These are phyloP conservation scores for Bradypodion pumilum DNA, from an alignment of 2,797 vertebrate genomes.

Conservation along the genomic window DNA sequence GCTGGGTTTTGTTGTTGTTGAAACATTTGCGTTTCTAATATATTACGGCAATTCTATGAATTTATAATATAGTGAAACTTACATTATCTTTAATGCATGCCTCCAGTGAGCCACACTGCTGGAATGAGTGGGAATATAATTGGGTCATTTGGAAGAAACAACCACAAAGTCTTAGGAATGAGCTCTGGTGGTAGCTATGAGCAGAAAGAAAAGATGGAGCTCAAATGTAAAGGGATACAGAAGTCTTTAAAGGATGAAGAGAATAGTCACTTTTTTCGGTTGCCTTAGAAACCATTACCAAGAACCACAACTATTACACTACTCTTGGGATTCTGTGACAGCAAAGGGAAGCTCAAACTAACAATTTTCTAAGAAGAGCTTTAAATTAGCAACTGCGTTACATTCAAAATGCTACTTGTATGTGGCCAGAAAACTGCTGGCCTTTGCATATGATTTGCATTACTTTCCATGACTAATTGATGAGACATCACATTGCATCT, in stretches of 20 bases:
- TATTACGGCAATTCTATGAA: not conserved
- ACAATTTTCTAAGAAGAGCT: not conserved
- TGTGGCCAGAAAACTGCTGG: too few species aligned
- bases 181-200: not conserved
- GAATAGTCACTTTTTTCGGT: not conserved
- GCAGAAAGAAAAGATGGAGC: not conserved
- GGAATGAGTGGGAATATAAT: not conserved
- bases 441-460: too few species aligned
- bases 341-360: not conserved
- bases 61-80: not conserved
- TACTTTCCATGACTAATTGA: too few species aligned
- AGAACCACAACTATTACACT: not conserved
- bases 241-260: not conserved
- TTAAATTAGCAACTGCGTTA: not conserved
- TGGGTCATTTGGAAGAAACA: constrained; percentile 5
- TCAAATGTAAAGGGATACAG: not conserved
- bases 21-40: not conserved
- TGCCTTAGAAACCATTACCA: not conserved
- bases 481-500: too few species aligned
- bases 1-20: too few species aligned
- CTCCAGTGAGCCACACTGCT: not conserved
- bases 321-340: not conserved
- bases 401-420: not conserved
- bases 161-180: not conserved
- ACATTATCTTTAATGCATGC: not conserved